phyloP scores from a whole-genome alignment of 2,888 invertebrate genomes.

The Tetanocera ferruginea region DNA sequence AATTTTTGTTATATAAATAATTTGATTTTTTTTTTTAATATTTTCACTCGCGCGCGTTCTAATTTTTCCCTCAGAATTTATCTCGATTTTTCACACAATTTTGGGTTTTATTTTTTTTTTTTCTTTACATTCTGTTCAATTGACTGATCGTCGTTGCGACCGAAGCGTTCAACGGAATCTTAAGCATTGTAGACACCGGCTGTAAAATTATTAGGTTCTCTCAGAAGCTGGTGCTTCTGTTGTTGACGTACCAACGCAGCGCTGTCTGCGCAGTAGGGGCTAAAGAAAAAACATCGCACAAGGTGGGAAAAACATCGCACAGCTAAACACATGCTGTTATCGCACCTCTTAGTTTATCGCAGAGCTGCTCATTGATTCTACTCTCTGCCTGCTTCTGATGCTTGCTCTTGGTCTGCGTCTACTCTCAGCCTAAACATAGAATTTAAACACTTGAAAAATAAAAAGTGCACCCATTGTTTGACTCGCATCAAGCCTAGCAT shows the following conservation, averaged over 20 bases:
- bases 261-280: not conserved
- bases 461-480: not conserved
- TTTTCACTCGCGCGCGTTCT: not conserved
- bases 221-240: not conserved
- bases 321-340: not conserved
- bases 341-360: not conserved
- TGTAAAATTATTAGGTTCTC: not conserved
- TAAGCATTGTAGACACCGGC: slow-evolving; percentile 1
- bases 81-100: slow-evolving; percentile 3
- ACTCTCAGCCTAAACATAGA: not conserved
- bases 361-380: not conserved
- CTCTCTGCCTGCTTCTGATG: not conserved
- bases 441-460: not conserved
- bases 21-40: not conserved
- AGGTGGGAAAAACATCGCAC: slow-evolving; percentile 12
- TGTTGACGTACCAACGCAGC: not conserved
- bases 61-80: not conserved
- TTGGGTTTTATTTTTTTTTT: too few relatives aligned
- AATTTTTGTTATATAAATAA: not conserved
- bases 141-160: slow-evolving; percentile 8
- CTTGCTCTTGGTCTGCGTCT: not conserved
- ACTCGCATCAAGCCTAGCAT: too few relatives aligned
- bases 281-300: too few relatives aligned
- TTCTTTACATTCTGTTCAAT: not conserved
- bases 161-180: slow-evolving; percentile 27